phyloP scores from a whole-genome alignment of 1,140 invertebrate species.

The Bombus huntii region DNA sequence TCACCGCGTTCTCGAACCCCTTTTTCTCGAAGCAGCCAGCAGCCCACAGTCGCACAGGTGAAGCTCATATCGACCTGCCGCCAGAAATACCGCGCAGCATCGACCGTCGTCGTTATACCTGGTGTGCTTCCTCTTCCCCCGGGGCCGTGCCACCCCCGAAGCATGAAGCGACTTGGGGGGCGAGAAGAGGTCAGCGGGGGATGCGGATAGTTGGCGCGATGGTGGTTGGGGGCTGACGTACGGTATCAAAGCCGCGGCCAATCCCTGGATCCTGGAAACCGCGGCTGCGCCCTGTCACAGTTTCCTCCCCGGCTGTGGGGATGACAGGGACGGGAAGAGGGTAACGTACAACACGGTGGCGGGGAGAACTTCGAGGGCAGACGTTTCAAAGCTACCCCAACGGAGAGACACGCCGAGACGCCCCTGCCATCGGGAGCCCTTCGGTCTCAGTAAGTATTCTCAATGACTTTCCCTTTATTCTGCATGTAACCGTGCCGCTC shows the following conservation, averaged over 20 bases:
- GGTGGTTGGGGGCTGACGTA: constrained; percentile 74
- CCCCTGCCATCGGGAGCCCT: constrained; percentile 81
- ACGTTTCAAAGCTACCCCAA: constrained; percentile 82
- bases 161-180: not conserved
- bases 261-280: constrained; percentile 70
- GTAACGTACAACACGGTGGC: constrained; percentile 75
- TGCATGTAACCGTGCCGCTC: not conserved
- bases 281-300: constrained; percentile 72
- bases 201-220: constrained; percentile 55
- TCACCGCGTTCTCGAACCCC: constrained; percentile 51
- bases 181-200: constrained; percentile 45
- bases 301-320: constrained; percentile 63
- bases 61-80: constrained; percentile 81
- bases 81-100: constrained; percentile 82
- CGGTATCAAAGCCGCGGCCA: constrained; percentile 68
- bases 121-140: constrained; percentile 57
- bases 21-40: constrained; percentile 53
- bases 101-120: constrained; percentile 80
- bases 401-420: constrained; percentile 82
- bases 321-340: constrained; percentile 62
- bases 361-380: constrained; percentile 84
- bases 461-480: constrained; percentile 15
- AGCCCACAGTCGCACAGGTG: constrained; percentile 77
- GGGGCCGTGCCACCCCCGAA: constrained; percentile 37
- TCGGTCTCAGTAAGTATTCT: constrained; percentile 80